Base-by-base conservation (phyloP, 2,113 vertebrate species). In the Chinchilla lanigera region DNA sequence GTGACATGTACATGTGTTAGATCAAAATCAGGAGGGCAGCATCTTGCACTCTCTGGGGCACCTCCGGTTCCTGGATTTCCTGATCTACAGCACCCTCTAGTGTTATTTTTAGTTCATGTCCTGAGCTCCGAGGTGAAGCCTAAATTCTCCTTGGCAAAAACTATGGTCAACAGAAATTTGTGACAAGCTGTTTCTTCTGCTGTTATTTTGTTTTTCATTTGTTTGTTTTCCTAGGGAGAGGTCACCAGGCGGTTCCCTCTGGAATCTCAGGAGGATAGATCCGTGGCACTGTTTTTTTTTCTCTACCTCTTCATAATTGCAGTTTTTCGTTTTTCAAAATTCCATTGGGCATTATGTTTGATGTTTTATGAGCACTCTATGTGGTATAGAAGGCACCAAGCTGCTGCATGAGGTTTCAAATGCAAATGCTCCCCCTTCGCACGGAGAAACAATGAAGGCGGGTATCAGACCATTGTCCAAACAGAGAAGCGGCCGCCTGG, bases 41-140 rank as follows among this genome's bases (percentile, higher is more conserved):
- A 0, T 52, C 80, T 20, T 0, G 16, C 26, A 33, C 10, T 2
- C 8, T 0, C 5, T 0, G 54, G 16, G 3, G n/a, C 0, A 0
- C 6, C 56, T 0, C 0, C 0, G 24, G 63, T 19, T 69, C 67
- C 44, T 14, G n/a, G 71, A 97, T 98, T 96, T 52, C 90, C 95
- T 90, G 88, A 93, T 65, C 92, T 87, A 60, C 24, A 26, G 56
- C 92, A 12, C 93, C 95, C 92, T 86, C 97, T 95, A 50, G 96
- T 82, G 98, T 61, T 44, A 13, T 0, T 10, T 50, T 60, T 14
- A 0, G 16, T 6, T 84, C 44, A 38, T 1, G 61, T 67, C 52
- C 67, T 20, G 11, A 16, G 73, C 30, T 84, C 61, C 10, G 30
- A 26, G 5, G 9, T 0, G 50, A 80, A 75, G n/a, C 41, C 65